Conservation (phyloP, 2,888 invertebrate genomes). For the Orchesella flavescens region DNA sequence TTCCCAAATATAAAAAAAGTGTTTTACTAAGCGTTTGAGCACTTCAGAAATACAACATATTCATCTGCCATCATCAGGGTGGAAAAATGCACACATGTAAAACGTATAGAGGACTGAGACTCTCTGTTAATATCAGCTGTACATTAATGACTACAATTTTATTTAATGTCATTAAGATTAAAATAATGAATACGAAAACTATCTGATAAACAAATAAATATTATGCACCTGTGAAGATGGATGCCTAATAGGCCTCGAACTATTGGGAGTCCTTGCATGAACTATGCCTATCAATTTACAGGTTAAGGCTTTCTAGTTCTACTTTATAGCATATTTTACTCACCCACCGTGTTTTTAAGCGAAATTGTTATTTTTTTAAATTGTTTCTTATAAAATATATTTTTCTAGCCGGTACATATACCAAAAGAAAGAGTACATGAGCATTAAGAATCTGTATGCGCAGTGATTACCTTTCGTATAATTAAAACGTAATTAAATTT, state of each 20-base stretch:
- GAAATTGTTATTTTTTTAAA: no score
- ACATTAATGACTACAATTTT: constrained; percentile 35
- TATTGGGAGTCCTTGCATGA: constrained; percentile 5
- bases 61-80: no score
- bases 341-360: not conserved
- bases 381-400: no score
- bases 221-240: not conserved
- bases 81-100: no score
- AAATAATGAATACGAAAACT: constrained; percentile 46
- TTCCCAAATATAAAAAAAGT: constrained; percentile 22
- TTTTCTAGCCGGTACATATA: no score
- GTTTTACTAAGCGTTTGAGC: not conserved
- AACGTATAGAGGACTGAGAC: no score
- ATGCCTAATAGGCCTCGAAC: not conserved
- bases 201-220: constrained; percentile 42
- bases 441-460: no score
- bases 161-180: constrained; percentile 52
- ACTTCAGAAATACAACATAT: no score
- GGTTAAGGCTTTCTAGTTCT: constrained; percentile 19
- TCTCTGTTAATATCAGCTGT: not conserved
- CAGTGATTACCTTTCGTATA: no score
- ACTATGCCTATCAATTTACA: not conserved
- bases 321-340: not conserved
- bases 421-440: no score
- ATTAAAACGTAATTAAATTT: no score